Percentiles rank a stretch among this genome's conserved stretches.
Evolutionary conservation across 2,113 vertebrate species (phyloP).

Genomic region (western clawed frog (Xenopus tropicalis)): DNA sequence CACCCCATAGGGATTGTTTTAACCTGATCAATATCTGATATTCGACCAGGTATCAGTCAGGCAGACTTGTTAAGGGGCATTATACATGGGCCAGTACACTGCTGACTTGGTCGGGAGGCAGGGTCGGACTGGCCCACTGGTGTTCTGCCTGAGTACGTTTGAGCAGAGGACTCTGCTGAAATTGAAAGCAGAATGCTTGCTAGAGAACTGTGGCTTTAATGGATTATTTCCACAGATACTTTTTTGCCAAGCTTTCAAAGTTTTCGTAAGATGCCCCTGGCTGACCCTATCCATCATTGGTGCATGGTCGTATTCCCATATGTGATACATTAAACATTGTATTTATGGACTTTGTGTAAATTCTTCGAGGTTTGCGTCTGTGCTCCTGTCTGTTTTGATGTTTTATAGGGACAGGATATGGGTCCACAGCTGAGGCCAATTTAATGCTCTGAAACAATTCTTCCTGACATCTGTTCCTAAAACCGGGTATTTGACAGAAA

Average conservation of each 20-base stretch:
- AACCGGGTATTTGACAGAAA: neutral
- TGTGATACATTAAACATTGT: slow-evolving; percentile 23
- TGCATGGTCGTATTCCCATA: slow-evolving; percentile 14
- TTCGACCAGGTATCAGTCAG: too few relatives aligned
- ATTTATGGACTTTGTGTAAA: slow-evolving; percentile 24
- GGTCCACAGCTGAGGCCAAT: slow-evolving; percentile 36
- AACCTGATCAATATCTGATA: too few relatives aligned
- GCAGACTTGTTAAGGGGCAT: too few relatives aligned
- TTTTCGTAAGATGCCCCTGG: neutral
- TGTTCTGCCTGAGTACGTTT: too few relatives aligned
- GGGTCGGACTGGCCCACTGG: too few relatives aligned
- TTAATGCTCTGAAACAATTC: slow-evolving; percentile 21
- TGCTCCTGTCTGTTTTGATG: slow-evolving; percentile 31
- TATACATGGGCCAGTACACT: too few relatives aligned
- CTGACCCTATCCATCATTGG: slow-evolving; percentile 11
- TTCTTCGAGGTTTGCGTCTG: slow-evolving; percentile 16
- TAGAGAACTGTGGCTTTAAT: neutral
- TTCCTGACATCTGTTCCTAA: slow-evolving; percentile 10
- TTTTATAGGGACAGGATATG: slow-evolving; percentile 31
- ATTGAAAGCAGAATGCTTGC: neutral
- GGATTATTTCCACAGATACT: neutral
- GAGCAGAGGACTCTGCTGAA: neutral
- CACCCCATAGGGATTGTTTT: too few relatives aligned
- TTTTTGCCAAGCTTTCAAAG: neutral
- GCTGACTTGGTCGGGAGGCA: too few relatives aligned